These are phyloP conservation scores for Dasypolia templi DNA, from an alignment of 2,888 invertebrate genomes.

Conservation along the genomic window DNA sequence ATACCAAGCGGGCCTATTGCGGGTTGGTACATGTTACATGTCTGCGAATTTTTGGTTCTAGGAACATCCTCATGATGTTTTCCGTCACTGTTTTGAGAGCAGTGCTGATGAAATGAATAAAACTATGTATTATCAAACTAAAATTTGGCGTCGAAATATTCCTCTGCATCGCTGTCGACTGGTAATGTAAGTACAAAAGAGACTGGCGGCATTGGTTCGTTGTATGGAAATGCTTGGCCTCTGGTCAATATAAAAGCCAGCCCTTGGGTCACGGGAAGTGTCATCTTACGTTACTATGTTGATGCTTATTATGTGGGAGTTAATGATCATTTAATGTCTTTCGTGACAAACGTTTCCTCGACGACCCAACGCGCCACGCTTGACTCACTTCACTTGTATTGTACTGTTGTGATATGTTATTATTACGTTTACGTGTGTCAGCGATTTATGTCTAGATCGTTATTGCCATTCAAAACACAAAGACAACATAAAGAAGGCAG, in stretches of 20 bases:
- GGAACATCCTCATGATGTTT: neutral
- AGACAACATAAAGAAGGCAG: too few relatives aligned
- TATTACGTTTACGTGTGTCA: slow-evolving; percentile 67
- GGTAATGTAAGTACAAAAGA: too few relatives aligned
- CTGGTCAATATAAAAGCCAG: too few relatives aligned
- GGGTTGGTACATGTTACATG: too few relatives aligned
- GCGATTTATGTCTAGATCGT: slow-evolving; percentile 29
- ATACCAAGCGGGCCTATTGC: too few relatives aligned
- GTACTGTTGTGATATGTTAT: slow-evolving; percentile 76
- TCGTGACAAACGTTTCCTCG: slow-evolving; percentile 83
- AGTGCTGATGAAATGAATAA: too few relatives aligned
- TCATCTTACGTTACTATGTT: slow-evolving; percentile 40
- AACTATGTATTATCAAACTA: too few relatives aligned
- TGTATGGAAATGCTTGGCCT: too few relatives aligned
- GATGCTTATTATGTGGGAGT: slow-evolving; percentile 42
- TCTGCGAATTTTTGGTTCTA: neutral
- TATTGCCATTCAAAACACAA: neutral
- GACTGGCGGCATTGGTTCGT: too few relatives aligned
- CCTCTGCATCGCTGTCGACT: too few relatives aligned
- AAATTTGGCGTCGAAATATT: too few relatives aligned
- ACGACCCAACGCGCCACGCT: slow-evolving; percentile 79
- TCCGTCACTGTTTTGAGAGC: neutral
- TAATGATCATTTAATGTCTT: slow-evolving; percentile 73
- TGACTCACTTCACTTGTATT: slow-evolving; percentile 81
- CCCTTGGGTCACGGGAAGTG: too few relatives aligned